phyloP scores from a whole-genome alignment of 2,888 invertebrate species.

The Tanytarsus gracilentus region DNA sequence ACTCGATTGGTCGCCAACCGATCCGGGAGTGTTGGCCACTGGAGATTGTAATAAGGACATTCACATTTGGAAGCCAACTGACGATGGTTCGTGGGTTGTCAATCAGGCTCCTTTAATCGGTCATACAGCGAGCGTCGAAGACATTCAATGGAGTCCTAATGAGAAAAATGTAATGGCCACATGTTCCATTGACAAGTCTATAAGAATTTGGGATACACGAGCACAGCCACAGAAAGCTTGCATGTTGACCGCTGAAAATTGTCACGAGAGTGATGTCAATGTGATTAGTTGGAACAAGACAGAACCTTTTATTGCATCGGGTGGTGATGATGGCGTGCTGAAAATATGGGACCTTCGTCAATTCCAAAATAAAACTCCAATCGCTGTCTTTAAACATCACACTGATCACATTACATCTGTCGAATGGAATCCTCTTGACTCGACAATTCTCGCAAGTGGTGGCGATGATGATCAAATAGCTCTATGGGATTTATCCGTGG shows the following conservation, averaged over 20 bases:
- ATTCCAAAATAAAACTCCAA: slow-evolving; percentile 66
- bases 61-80: slow-evolving; percentile 81
- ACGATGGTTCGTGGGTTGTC: slow-evolving; percentile 76
- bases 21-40: slow-evolving; percentile 76
- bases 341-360: slow-evolving; percentile 93
- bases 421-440: slow-evolving; percentile 93
- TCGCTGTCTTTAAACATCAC: slow-evolving; percentile 94
- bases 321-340: slow-evolving; percentile 92
- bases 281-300: slow-evolving; percentile 94
- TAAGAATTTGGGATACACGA: slow-evolving; percentile 94
- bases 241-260: slow-evolving; percentile 76
- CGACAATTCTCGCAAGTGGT: slow-evolving; percentile 84
- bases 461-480: slow-evolving; percentile 94
- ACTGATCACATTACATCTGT: slow-evolving; percentile 87
- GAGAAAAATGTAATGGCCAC: slow-evolving; percentile 82
- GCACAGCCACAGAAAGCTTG: slow-evolving; percentile 79
- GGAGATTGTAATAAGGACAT: slow-evolving; percentile 92
- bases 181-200: slow-evolving; percentile 79
- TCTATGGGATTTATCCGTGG: slow-evolving; percentile 92
- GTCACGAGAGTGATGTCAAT: slow-evolving; percentile 90
- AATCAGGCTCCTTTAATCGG: slow-evolving; percentile 81
- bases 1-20: slow-evolving; percentile 81
- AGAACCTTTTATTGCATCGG: slow-evolving; percentile 83
- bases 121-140: slow-evolving; percentile 91
- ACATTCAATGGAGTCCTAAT: slow-evolving; percentile 97